Evolutionary conservation across 2,888 invertebrate species (phyloP).

Genomic region (Papilio protenor): DNA sequence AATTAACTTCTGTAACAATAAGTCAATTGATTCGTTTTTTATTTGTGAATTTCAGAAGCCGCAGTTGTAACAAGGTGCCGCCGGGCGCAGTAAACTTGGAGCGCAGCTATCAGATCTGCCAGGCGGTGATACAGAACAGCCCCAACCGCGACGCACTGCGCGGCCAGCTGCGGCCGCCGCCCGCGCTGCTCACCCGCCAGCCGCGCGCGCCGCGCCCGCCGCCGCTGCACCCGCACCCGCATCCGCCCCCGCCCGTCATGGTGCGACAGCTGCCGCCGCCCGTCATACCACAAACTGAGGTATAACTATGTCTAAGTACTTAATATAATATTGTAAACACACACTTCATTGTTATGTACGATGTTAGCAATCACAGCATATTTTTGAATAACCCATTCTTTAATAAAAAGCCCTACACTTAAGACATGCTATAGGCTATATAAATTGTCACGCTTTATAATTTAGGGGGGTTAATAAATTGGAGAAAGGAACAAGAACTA

Average conservation of each 20-base stretch:
- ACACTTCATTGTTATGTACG: too few species aligned
- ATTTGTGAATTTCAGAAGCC: conserved; percentile 67
- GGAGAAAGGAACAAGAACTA: too few species aligned
- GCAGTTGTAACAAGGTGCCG: conserved; percentile 89
- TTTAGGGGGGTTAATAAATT: too few species aligned
- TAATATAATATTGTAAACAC: too few species aligned
- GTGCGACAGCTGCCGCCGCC: conserved; percentile 86
- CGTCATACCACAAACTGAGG: conserved; percentile 80
- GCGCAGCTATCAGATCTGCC: conserved; percentile 97
- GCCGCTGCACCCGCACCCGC: conserved; percentile 45
- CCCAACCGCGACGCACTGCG: conserved; percentile 94
- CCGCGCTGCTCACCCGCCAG: conserved; percentile 87
- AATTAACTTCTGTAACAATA: too few species aligned
- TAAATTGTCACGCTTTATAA: too few species aligned
- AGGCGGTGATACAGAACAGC: conserved; percentile 96
- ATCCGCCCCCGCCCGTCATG: conserved; percentile 62
- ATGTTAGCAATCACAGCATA: too few species aligned
- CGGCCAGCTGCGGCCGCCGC: conserved; percentile 93
- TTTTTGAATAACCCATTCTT: too few species aligned
- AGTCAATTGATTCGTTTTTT: conserved; percentile 18
- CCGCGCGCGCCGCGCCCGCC: conserved; percentile 68
- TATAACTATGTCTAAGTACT: conserved; percentile 46
- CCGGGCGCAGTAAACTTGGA: conserved; percentile 96
- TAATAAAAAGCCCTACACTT: too few species aligned
- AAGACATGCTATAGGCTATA: too few species aligned